Evolutionary conservation across 2,888 invertebrate genomes (phyloP).

Genomic region (Athalia rosae): DNA sequence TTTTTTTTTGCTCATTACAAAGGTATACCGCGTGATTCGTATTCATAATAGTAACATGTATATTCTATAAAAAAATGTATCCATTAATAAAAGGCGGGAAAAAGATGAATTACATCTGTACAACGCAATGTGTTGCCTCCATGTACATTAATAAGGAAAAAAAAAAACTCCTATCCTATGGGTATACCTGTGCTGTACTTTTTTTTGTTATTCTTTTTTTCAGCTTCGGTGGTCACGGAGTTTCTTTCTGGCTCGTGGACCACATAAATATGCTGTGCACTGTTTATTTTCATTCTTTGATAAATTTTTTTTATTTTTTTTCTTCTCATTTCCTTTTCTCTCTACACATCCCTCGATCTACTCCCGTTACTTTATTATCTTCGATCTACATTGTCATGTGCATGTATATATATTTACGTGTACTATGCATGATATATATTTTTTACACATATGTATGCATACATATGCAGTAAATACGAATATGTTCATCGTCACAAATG

Average conservation of each 20-base stretch:
- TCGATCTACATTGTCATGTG: constrained; percentile 53
- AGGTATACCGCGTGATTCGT: too few relatives aligned
- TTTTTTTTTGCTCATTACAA: too few relatives aligned
- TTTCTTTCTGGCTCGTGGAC: constrained; percentile 20
- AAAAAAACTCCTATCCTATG: too few relatives aligned
- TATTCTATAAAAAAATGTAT: too few relatives aligned
- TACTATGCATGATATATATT: background rate
- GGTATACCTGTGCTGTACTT: too few relatives aligned
- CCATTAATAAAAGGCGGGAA: too few relatives aligned
- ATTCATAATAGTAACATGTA: too few relatives aligned
- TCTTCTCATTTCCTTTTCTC: background rate
- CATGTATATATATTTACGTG: constrained; percentile 50
- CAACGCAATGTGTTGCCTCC: too few relatives aligned
- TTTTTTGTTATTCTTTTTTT: too few relatives aligned
- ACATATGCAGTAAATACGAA: background rate
- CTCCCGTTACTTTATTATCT: constrained; percentile 63
- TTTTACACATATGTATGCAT: background rate
- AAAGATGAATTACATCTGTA: too few relatives aligned
- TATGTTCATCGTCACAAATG: background rate
- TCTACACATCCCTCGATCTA: constrained; percentile 53
- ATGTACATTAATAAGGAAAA: too few relatives aligned
- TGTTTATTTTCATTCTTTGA: constrained; percentile 44
- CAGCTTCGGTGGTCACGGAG: constrained; percentile 12
- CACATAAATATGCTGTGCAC: constrained; percentile 9
- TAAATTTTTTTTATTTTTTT: constrained; percentile 27